Evolutionary conservation across 2,888 invertebrate species (phyloP).

Genomic region (Drosophila mercatorum): DNA sequence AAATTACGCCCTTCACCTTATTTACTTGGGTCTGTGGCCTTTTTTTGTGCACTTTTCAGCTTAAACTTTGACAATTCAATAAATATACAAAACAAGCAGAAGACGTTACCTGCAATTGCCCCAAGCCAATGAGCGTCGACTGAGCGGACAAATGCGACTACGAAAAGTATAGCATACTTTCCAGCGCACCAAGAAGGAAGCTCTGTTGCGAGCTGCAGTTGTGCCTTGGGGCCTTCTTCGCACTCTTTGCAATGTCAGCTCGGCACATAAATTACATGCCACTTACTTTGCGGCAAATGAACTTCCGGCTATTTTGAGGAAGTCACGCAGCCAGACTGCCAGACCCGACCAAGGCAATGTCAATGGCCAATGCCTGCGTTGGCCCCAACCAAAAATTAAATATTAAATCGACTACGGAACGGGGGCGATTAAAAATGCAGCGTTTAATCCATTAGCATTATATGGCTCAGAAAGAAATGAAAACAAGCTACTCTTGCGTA

Average conservation of each 20-base stretch:
- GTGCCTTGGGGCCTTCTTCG: conserved; percentile 57
- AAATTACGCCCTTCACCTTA: conserved; percentile 18
- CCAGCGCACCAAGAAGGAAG: conserved; percentile 14
- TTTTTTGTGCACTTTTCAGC: conserved; percentile 23
- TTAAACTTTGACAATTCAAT: conserved; percentile 45
- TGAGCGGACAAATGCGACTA: conserved; percentile 23
- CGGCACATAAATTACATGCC: conserved; percentile 71
- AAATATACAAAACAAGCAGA: conserved; percentile 21
- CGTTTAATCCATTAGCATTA: conserved; percentile 65
- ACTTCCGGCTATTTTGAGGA: conserved; percentile 51
- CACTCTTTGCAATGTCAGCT: conserved; percentile 52
- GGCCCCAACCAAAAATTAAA: conserved; percentile 50
- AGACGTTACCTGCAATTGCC: conserved; percentile 9
- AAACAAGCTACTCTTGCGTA: background rate
- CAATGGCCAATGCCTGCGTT: conserved; percentile 4
- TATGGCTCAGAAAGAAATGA: background rate
- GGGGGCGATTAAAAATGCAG: conserved; percentile 59
- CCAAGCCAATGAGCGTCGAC: background rate
- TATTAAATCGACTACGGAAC: conserved; percentile 52
- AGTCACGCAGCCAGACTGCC: conserved; percentile 2
- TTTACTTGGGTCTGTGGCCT: conserved; percentile 9
- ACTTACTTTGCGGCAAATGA: conserved; percentile 64
- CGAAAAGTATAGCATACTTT: conserved; percentile 33
- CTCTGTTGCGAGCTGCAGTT: conserved; percentile 26
- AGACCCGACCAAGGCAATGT: background rate